Percentiles rank a stretch among this genome's conserved stretches.
phyloP scores from a whole-genome alignment of 2,797 vertebrate genomes.

The Hephaestus fuliginosus region DNA sequence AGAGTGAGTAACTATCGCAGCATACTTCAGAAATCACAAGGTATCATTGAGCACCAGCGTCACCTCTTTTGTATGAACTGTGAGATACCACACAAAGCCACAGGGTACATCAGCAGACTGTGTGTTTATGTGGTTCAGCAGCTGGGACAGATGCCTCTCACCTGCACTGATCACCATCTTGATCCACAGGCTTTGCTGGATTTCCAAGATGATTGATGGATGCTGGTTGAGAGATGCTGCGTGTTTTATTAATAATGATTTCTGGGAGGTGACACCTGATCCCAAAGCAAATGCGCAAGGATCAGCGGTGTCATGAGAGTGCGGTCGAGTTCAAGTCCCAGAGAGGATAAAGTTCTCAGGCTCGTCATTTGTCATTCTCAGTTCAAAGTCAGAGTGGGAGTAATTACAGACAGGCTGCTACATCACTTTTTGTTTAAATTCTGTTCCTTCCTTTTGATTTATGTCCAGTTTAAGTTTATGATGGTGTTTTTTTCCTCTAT shows the following conservation, averaged over 20 bases:
- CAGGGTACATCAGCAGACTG: background rate
- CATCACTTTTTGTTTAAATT: conserved; percentile 32
- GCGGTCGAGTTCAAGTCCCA: conserved; percentile 60
- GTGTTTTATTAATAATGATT: conserved; percentile 74
- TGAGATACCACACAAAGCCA: conserved; percentile 51
- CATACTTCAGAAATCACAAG: conserved; percentile 10
- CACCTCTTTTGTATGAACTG: conserved; percentile 10
- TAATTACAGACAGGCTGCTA: conserved; percentile 43
- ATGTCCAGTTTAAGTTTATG: background rate
- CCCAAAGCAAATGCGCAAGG: conserved; percentile 63
- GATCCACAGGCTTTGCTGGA: conserved; percentile 52
- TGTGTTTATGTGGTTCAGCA: conserved; percentile 48
- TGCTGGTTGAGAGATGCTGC: conserved; percentile 26
- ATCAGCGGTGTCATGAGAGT: conserved; percentile 63
- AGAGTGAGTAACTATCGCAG: conserved; percentile 88
- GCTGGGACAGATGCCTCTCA: conserved; percentile 45
- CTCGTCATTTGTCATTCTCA: conserved; percentile 69
- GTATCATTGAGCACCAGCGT: conserved; percentile 28
- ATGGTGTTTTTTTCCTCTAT: background rate
- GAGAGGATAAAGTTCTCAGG: conserved; percentile 57
- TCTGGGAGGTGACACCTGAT: conserved; percentile 74
- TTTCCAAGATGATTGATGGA: conserved; percentile 67
- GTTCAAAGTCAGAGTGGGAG: conserved; percentile 68
- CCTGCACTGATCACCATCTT: conserved; percentile 38
- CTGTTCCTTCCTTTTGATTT: conserved; percentile 26